A percentile compares a stretch with the other conserved stretches of the same genome.
Evolutionary conservation across 2,888 invertebrate species (phyloP).

Genomic region (Ctena decussata): DNA sequence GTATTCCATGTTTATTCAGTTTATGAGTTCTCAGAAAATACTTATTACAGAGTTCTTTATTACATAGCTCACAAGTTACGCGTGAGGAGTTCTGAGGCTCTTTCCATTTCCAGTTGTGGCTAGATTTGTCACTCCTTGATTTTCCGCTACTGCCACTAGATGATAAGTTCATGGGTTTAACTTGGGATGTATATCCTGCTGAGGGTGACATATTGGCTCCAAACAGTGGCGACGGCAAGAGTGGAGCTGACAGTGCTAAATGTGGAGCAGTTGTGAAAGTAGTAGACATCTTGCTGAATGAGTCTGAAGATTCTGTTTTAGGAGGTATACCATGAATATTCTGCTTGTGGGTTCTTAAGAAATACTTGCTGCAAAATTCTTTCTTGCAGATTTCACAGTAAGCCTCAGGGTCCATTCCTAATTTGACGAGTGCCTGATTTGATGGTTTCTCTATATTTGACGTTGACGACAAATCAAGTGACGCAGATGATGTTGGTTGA

Average conservation of each 20-base stretch:
- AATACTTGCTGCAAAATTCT: constrained; percentile 99
- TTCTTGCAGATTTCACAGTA: constrained; percentile 94
- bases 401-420: constrained; percentile 87
- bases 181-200: constrained; percentile 36
- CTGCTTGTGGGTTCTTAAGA: constrained; percentile 98
- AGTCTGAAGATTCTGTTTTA: constrained; percentile 45
- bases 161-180: constrained; percentile 61
- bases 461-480: constrained; percentile 46
- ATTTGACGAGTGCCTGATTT: constrained; percentile 83
- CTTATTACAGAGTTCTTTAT: constrained; percentile 87
- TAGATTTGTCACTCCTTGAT: constrained; percentile 35
- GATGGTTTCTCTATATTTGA: constrained; percentile 72
- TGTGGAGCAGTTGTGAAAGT: constrained; percentile 41
- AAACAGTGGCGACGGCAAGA: constrained; percentile 30
- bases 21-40: constrained; percentile 87
- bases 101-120: constrained; percentile 82
- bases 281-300: not conserved
- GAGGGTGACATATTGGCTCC: constrained; percentile 18
- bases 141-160: constrained; percentile 45
- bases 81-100: constrained; percentile 84
- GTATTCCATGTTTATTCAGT: constrained; percentile 86
- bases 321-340: constrained; percentile 97
- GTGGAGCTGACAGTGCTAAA: constrained; percentile 51
- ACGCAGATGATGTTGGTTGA: constrained; percentile 51
- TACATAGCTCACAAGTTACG: constrained; percentile 86